Evolutionary conservation across 2,888 invertebrate genomes (phyloP).

Genomic region (Molorchus minor): DNA sequence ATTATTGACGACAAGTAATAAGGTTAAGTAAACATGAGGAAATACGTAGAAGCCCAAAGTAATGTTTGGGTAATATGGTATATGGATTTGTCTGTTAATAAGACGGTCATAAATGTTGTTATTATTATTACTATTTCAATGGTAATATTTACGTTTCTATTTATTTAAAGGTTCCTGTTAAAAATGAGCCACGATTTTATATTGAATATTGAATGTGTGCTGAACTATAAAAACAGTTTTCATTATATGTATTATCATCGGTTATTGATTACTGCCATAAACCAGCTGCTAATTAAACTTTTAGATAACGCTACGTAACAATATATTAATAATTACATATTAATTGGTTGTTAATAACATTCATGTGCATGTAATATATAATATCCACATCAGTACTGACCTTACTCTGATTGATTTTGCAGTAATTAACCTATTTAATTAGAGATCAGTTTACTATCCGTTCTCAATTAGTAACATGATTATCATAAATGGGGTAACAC

Average conservation of each 20-base stretch:
- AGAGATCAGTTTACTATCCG: conserved; percentile 39
- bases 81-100: no score
- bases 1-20: no score
- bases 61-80: no score
- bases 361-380: conserved; percentile 24
- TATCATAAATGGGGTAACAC: conserved; percentile 25
- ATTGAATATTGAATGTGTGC: no score
- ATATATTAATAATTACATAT: conserved; percentile 23
- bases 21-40: no score
- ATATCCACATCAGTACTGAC: conserved; percentile 31
- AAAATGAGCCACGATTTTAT: no score
- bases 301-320: conserved; percentile 13
- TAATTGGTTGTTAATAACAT: conserved; percentile 28
- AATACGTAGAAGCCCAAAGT: no score
- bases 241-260: conserved; percentile 1
- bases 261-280: conserved; percentile 16
- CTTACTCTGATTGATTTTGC: conserved; percentile 41
- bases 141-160: no score
- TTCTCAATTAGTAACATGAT: conserved; percentile 40
- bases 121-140: no score
- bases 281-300: conserved; percentile 5
- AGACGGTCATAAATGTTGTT: no score
- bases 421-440: conserved; percentile 46
- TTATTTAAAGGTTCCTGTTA: no score
- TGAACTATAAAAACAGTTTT: conserved; percentile 18